Evolutionary conservation across 1,140 invertebrate species (phyloP).

Genomic region (Drepana arcuata): DNA sequence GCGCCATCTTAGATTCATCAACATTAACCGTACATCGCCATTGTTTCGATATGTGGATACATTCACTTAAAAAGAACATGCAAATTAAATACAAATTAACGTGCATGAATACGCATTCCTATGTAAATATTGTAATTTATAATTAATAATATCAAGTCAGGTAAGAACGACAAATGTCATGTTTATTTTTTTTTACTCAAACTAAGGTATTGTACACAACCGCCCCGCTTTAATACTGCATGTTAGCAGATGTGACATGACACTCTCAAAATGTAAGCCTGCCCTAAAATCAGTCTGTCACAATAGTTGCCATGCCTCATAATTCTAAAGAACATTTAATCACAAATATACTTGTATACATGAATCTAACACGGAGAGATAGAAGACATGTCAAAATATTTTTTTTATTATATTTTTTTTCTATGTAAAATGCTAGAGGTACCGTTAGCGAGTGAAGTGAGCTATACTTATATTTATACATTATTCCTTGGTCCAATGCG

Average conservation of each 20-base stretch:
- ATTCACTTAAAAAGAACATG: no score
- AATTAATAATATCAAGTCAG: no score
- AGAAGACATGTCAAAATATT: constrained; percentile 45
- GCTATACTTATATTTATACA: constrained; percentile 49
- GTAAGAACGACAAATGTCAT: no score
- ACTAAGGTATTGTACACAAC: constrained; percentile 19
- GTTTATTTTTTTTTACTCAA: no score
- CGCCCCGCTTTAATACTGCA: constrained; percentile 57
- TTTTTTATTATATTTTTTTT: constrained; percentile 22
- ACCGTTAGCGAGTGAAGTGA: constrained; percentile 54
- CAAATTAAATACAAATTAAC: no score
- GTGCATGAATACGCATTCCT: no score
- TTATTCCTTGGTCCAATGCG: constrained; percentile 63
- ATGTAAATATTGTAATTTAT: no score
- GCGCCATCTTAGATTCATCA: no score
- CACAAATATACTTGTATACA: constrained; percentile 56
- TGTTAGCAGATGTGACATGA: constrained; percentile 21
- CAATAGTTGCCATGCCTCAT: constrained; percentile 26
- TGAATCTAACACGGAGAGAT: constrained; percentile 51
- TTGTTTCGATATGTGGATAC: no score
- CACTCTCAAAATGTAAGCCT: constrained; percentile 7
- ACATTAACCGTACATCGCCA: no score
- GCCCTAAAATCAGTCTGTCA: constrained; percentile 41
- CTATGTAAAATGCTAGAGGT: constrained; percentile 49
- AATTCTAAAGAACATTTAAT: constrained; percentile 43